phyloP scores from a whole-genome alignment of 2,888 invertebrate species.

The Sipha maydis region DNA sequence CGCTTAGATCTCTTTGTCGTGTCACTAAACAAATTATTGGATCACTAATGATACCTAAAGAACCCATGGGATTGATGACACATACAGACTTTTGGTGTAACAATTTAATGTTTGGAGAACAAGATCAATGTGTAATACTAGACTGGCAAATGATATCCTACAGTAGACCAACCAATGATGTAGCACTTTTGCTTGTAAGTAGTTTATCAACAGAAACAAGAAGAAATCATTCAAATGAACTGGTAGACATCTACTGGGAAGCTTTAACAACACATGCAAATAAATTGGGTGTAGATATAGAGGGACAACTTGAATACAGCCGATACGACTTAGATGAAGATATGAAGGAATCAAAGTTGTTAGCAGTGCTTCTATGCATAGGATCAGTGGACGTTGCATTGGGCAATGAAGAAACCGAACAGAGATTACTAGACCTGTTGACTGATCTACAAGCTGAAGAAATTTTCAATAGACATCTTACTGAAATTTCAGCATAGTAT shows the following conservation, averaged over 20 bases:
- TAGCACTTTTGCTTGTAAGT: constrained; percentile 77
- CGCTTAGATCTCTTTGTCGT: constrained; percentile 72
- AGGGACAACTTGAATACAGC: constrained; percentile 71
- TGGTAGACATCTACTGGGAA: constrained; percentile 79
- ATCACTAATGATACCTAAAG: constrained; percentile 76
- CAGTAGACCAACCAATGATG: constrained; percentile 78
- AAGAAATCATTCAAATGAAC: constrained; percentile 73
- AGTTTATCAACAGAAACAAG: constrained; percentile 79
- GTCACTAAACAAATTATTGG: constrained; percentile 79
- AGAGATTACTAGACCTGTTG: constrained; percentile 78
- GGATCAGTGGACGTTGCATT: constrained; percentile 84
- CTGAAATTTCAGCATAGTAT: constrained; percentile 57
- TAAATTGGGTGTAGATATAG: constrained; percentile 74
- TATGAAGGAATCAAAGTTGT: constrained; percentile 75
- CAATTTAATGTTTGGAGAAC: constrained; percentile 76
- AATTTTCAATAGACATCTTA: constrained; percentile 67
- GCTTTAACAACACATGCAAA: constrained; percentile 73
- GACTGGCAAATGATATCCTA: constrained; percentile 84
- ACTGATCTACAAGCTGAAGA: constrained; percentile 79
- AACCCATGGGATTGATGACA: constrained; percentile 79
- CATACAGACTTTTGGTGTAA: constrained; percentile 89
- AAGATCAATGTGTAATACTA: constrained; percentile 75
- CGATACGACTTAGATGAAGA: constrained; percentile 71
- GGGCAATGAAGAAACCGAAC: constrained; percentile 80
- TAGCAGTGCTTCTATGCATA: constrained; percentile 81